These are phyloP conservation scores for Leptarthrus brevirostris DNA, from an alignment of 2,888 invertebrate genomes.

Conservation along the genomic window DNA sequence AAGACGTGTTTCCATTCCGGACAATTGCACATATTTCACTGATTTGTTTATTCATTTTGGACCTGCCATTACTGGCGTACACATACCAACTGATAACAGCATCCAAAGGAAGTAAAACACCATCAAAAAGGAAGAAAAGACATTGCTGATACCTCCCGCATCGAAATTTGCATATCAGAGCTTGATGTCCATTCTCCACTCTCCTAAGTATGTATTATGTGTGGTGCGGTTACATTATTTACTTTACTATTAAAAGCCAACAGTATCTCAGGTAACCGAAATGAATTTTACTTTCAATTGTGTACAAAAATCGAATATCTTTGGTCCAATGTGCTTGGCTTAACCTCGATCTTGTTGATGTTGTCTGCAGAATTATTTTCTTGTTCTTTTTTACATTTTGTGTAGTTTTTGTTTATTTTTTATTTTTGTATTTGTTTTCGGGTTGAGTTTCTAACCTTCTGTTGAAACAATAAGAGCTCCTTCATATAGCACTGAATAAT, in stretches of 20 bases:
- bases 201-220: constrained; percentile 24
- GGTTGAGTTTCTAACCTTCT: constrained; percentile 44
- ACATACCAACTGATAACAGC: constrained; percentile 1
- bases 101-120: neutral
- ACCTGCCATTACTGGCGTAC: neutral
- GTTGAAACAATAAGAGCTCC: constrained; percentile 45
- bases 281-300: constrained; percentile 54
- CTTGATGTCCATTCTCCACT: constrained; percentile 11
- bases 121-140: constrained; percentile 1
- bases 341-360: constrained; percentile 47
- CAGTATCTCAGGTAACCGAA: constrained; percentile 47
- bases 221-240: constrained; percentile 42
- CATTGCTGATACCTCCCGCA: constrained; percentile 40
- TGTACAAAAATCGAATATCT: constrained; percentile 47
- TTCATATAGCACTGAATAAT: constrained; percentile 46
- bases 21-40: constrained; percentile 43
- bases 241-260: constrained; percentile 26
- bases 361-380: constrained; percentile 34
- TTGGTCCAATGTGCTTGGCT: constrained; percentile 2
- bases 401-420: neutral
- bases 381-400: constrained; percentile 4
- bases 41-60: constrained; percentile 1
- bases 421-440: constrained; percentile 32
- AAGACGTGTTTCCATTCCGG: constrained; percentile 12
- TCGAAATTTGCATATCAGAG: constrained; percentile 47